Evolutionary conservation across 2,888 invertebrate species (phyloP).

Genomic region (Amphipyra tragopoginis): DNA sequence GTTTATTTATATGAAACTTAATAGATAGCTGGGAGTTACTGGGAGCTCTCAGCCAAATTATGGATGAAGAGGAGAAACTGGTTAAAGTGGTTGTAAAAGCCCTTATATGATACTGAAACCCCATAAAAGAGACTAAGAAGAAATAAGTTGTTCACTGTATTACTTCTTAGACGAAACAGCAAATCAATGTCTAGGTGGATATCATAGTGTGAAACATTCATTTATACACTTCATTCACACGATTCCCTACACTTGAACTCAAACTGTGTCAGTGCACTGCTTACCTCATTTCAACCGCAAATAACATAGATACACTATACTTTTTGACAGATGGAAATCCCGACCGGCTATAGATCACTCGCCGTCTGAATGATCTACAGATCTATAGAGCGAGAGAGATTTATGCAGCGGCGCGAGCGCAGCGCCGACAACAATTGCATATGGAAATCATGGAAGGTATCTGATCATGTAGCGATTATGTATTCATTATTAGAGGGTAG

Average conservation of each 20-base stretch:
- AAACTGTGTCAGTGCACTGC: constrained; percentile 33
- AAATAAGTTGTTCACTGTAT: too few relatives aligned
- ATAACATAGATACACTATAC: constrained; percentile 38
- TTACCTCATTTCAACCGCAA: constrained; percentile 43
- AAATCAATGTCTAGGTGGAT: too few relatives aligned
- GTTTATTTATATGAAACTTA: too few relatives aligned
- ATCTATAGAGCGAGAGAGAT: constrained; percentile 60
- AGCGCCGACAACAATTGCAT: constrained; percentile 54
- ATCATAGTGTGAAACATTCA: not conserved
- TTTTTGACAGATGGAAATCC: constrained; percentile 67
- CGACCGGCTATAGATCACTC: constrained; percentile 60
- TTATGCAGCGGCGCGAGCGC: constrained; percentile 53
- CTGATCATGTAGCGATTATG: constrained; percentile 40
- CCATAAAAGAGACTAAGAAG: too few relatives aligned
- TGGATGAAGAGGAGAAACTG: too few relatives aligned
- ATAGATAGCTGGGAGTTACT: too few relatives aligned
- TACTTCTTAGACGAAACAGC: too few relatives aligned
- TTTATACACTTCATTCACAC: not conserved
- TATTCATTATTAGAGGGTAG: constrained; percentile 46
- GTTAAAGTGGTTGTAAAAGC: too few relatives aligned
- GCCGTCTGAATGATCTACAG: constrained; percentile 68
- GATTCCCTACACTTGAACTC: constrained; percentile 12
- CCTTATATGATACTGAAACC: too few relatives aligned
- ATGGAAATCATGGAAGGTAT: constrained; percentile 49
- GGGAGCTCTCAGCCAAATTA: too few relatives aligned